Conservation (phyloP, 2,888 invertebrate genomes). For the Hirtodrosophila duncani region DNA sequence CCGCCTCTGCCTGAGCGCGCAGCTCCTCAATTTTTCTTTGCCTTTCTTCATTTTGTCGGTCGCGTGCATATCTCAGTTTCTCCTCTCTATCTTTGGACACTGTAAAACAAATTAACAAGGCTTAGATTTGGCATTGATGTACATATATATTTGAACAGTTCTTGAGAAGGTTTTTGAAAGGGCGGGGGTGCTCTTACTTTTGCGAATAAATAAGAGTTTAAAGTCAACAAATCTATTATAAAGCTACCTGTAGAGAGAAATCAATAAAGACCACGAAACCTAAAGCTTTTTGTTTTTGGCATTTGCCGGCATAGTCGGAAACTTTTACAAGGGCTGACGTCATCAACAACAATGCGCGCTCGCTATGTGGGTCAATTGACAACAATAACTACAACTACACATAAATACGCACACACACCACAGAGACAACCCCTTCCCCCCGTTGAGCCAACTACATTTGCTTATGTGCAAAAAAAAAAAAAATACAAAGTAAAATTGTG, state of each 20-base stretch:
- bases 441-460: conserved; percentile 26
- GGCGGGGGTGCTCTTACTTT: too few relatives aligned
- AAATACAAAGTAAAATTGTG: conserved; percentile 55
- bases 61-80: conserved; percentile 87
- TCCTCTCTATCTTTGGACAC: conserved; percentile 81
- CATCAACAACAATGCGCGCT: conserved; percentile 47
- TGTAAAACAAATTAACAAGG: conserved; percentile 28
- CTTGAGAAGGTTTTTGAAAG: too few relatives aligned
- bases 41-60: conserved; percentile 93
- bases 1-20: conserved; percentile 91
- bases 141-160: too few relatives aligned
- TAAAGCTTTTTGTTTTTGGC: conserved; percentile 38
- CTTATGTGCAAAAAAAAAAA: conserved; percentile 56
- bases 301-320: conserved; percentile 50
- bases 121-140: too few relatives aligned
- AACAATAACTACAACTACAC: conserved; percentile 40
- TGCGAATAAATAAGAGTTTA: conserved; percentile 26
- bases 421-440: conserved; percentile 15
- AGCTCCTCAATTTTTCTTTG: conserved; percentile 93
- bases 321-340: conserved; percentile 60
- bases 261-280: conserved; percentile 39
- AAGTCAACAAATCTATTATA: conserved; percentile 18
- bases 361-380: conserved; percentile 72
- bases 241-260: conserved; percentile 53
- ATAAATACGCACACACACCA: conserved; percentile 6